Percentiles rank a stretch among this genome's conserved stretches.
Evolutionary conservation across 2,888 invertebrate species (phyloP).

Genomic region (Oligia strigilis): DNA sequence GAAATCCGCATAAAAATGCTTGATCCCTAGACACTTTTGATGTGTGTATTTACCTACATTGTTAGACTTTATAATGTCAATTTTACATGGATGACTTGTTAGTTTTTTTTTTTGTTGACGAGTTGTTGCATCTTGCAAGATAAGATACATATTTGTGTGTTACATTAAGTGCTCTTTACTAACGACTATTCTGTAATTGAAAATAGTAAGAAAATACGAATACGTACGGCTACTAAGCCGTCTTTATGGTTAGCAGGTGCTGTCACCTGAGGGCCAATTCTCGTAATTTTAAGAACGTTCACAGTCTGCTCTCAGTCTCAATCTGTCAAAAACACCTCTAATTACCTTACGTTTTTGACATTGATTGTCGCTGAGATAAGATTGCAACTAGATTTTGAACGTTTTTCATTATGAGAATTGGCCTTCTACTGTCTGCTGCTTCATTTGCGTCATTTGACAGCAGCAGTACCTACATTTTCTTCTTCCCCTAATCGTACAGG

Average conservation of each 20-base stretch:
- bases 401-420: background rate
- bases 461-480: slow-evolving; percentile 37
- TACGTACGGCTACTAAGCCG: background rate
- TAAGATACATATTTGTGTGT: background rate
- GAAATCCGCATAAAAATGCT: too few species aligned
- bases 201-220: background rate
- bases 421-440: background rate
- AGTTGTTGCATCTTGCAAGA: background rate
- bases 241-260: background rate
- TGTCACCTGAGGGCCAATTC: background rate
- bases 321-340: background rate
- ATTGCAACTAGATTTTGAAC: background rate
- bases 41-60: background rate
- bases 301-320: background rate
- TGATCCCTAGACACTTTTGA: too few species aligned
- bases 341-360: background rate
- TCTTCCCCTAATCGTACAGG: slow-evolving; percentile 35
- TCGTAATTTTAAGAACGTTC: background rate
- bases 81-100: background rate
- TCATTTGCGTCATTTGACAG: slow-evolving; percentile 46
- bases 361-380: background rate
- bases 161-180: background rate
- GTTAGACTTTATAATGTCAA: background rate
- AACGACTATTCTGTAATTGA: too few species aligned
- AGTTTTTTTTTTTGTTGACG: background rate